These are phyloP conservation scores for Venturia canescens DNA, from an alignment of 1,140 invertebrate species.

Conservation along the genomic window DNA sequence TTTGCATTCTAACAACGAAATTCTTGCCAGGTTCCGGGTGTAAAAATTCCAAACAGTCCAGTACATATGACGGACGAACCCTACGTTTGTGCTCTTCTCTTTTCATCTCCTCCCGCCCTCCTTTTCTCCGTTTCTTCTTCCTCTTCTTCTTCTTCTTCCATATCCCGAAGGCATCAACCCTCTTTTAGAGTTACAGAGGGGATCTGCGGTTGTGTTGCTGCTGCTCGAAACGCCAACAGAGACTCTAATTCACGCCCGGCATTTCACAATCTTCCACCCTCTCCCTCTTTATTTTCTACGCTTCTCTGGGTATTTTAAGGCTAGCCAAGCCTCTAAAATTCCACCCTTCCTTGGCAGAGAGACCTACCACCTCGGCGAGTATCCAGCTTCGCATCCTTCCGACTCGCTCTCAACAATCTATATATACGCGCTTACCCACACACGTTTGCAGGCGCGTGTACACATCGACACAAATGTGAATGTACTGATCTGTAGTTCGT, in stretches of 20 bases:
- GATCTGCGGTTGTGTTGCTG: constrained; percentile 18
- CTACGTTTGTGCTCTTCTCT: not conserved
- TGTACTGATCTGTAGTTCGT: constrained; percentile 42
- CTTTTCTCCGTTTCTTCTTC: constrained; percentile 15
- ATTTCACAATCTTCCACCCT: constrained; percentile 62
- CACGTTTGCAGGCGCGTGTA: not conserved
- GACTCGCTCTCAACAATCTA: constrained; percentile 41
- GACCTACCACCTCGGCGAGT: constrained; percentile 36
- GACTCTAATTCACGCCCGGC: constrained; percentile 73
- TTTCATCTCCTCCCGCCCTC: not conserved
- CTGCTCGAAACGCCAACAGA: constrained; percentile 43
- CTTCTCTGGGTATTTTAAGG: constrained; percentile 72
- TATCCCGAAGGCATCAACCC: not conserved
- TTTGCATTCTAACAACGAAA: constrained; percentile 45
- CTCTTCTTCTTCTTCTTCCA: constrained; percentile 7
- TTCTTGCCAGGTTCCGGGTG: constrained; percentile 49
- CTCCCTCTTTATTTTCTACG: not conserved
- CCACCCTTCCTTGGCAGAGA: constrained; percentile 59
- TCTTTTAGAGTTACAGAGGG: constrained; percentile 7
- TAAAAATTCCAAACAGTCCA: constrained; percentile 68
- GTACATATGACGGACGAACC: constrained; percentile 48
- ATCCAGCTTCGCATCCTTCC: constrained; percentile 55
- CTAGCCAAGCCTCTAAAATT: constrained; percentile 71
- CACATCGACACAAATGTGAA: not conserved
- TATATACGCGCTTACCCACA: not conserved